Evolutionary conservation across 1,140 invertebrate species (phyloP).

Genomic region (Plutomurus gul): DNA sequence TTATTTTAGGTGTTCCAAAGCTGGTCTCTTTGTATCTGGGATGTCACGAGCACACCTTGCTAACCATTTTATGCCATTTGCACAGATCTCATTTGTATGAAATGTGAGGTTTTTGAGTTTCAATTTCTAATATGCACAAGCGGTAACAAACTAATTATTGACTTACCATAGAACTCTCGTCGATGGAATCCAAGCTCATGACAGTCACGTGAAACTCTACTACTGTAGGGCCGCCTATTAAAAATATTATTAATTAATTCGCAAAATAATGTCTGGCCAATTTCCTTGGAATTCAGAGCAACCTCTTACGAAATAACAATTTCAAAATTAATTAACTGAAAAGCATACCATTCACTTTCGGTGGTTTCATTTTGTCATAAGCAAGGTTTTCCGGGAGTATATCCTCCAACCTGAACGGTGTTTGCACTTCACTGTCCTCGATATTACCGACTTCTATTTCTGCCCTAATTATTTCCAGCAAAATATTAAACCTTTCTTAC

Average conservation of each 20-base stretch:
- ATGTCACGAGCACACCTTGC: too few relatives aligned
- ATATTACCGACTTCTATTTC: background rate
- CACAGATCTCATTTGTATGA: too few relatives aligned
- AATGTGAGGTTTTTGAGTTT: too few relatives aligned
- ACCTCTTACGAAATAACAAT: background rate
- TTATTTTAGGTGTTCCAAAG: too few relatives aligned
- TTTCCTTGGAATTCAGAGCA: background rate
- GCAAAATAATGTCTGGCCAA: background rate
- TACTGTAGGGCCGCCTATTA: conserved; percentile 74
- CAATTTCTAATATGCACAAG: background rate
- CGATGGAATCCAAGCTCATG: conserved; percentile 82
- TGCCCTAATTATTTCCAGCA: background rate
- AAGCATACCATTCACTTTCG: conserved; percentile 62
- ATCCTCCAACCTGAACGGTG: conserved; percentile 65
- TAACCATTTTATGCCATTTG: too few relatives aligned
- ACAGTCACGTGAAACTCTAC: conserved; percentile 89
- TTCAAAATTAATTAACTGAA: too few relatives aligned
- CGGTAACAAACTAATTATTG: background rate
- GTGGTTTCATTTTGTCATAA: conserved; percentile 87
- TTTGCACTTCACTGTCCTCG: conserved; percentile 14
- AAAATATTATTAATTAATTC: background rate
- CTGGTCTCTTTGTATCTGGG: too few relatives aligned
- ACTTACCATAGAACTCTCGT: conserved; percentile 88
- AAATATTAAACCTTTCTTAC: too few relatives aligned
- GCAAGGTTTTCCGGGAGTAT: conserved; percentile 82